Conservation (phyloP, 2,888 invertebrate genomes). For the Pachymerium ferrugineum region DNA sequence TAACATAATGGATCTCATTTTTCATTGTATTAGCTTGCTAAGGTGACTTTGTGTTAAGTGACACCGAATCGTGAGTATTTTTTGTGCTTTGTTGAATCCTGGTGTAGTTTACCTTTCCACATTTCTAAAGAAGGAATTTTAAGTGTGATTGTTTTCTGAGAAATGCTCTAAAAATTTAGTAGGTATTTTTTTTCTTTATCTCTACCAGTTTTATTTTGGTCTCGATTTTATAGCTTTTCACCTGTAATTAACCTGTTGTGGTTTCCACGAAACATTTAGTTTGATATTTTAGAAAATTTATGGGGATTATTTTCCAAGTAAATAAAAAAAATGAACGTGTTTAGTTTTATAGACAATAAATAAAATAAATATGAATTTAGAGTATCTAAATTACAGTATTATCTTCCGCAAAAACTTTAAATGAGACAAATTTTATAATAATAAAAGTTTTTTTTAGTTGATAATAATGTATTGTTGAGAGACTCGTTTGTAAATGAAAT, state of each 20-base stretch:
- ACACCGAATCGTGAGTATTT: not conserved
- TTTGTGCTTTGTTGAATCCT: not conserved
- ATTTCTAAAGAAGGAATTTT: not conserved
- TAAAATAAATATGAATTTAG: too few relatives aligned
- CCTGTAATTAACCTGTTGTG: not conserved
- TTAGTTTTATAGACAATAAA: too few relatives aligned
- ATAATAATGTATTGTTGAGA: too few relatives aligned
- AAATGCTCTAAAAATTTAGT: not conserved
- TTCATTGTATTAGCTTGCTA: not conserved
- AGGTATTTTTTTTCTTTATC: not conserved
- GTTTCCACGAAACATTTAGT: not conserved
- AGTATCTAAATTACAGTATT: too few relatives aligned
- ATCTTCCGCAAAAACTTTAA: too few relatives aligned
- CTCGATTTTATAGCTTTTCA: slow-evolving; percentile 4
- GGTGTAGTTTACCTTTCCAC: slow-evolving; percentile 5
- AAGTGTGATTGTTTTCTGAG: not conserved
- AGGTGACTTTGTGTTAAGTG: not conserved
- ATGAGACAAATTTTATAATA: too few relatives aligned
- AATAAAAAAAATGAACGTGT: not conserved
- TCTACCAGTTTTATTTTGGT: not conserved
- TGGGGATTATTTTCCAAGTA: not conserved
- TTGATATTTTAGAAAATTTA: not conserved
- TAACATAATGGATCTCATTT: not conserved
- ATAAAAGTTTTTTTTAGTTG: not conserved
- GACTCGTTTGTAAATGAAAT: too few relatives aligned